These are phyloP conservation scores for Drosophila macrothrix DNA, from an alignment of 2,888 invertebrate species.

Conservation along the genomic window DNA sequence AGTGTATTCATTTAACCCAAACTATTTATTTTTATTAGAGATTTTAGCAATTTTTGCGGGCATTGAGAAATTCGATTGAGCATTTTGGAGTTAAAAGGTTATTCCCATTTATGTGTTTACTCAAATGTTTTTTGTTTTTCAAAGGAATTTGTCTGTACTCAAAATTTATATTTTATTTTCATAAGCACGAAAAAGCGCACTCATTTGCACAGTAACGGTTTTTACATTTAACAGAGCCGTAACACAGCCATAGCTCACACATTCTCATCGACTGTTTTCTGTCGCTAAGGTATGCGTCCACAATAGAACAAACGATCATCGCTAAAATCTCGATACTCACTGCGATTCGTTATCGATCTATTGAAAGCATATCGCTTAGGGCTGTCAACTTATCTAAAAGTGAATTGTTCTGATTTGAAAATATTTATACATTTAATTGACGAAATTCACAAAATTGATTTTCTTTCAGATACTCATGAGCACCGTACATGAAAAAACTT, in stretches of 20 bases:
- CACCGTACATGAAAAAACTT: slow-evolving; percentile 89
- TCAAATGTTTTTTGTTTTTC: not conserved
- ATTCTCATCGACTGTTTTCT: not conserved
- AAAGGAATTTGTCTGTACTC: not conserved
- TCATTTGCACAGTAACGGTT: slow-evolving; percentile 3
- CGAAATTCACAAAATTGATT: slow-evolving; percentile 1
- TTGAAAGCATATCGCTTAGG: not conserved
- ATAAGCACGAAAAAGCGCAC: not conserved
- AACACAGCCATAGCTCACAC: not conserved
- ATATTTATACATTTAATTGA: slow-evolving; percentile 1
- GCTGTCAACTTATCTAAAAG: slow-evolving; percentile 11
- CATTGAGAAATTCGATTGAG: slow-evolving; percentile 76
- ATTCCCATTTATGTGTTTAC: slow-evolving; percentile 25
- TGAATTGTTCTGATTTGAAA: not conserved
- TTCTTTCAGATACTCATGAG: slow-evolving; percentile 89
- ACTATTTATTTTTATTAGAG: slow-evolving; percentile 60
- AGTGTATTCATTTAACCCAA: slow-evolving; percentile 1
- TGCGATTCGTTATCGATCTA: slow-evolving; percentile 8
- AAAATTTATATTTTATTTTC: not conserved
- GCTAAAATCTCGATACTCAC: slow-evolving; percentile 12
- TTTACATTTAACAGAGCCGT: not conserved
- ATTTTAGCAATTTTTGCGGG: slow-evolving; percentile 80
- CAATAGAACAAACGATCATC: slow-evolving; percentile 11
- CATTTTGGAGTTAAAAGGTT: slow-evolving; percentile 63
- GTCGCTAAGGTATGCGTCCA: not conserved